phyloP scores from a whole-genome alignment of 2,797 vertebrate species.

The Apogon hyalosoma region DNA sequence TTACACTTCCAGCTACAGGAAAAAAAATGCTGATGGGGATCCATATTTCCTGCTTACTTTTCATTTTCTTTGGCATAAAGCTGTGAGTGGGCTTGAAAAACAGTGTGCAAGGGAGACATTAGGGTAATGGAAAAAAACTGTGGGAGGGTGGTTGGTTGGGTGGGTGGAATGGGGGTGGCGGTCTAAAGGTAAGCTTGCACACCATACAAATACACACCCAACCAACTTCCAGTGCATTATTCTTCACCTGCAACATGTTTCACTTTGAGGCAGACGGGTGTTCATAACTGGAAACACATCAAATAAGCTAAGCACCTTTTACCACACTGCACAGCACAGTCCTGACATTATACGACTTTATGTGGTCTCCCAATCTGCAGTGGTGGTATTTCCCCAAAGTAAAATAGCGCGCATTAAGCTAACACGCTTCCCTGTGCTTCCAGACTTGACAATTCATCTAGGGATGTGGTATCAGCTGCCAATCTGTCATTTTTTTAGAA shows the following conservation, averaged over 20 bases:
- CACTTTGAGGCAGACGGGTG: background rate
- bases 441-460: background rate
- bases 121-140: constrained; percentile 49
- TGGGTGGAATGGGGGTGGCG: background rate
- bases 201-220: constrained; percentile 1
- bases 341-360: no score
- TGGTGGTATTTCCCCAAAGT: no score
- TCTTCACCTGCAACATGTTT: constrained; percentile 2
- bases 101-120: constrained; percentile 56
- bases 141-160: background rate
- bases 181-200: constrained; percentile 30
- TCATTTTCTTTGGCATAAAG: constrained; percentile 70
- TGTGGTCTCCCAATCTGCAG: no score
- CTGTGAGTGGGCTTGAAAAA: constrained; percentile 55
- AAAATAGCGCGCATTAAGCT: background rate
- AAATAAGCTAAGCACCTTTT: background rate
- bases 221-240: constrained; percentile 2
- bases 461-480: no score
- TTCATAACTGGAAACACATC: background rate
- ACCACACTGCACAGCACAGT: background rate
- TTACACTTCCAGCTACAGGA: constrained; percentile 55
- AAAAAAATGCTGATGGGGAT: constrained; percentile 68
- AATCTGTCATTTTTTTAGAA: no score
- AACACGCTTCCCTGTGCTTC: background rate
- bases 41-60: constrained; percentile 70